Evolutionary conservation across 2,797 vertebrate species (phyloP), one percentile per base, ranked within the genome.

Genomic region (Pangasius sanitwongsei): DNA sequence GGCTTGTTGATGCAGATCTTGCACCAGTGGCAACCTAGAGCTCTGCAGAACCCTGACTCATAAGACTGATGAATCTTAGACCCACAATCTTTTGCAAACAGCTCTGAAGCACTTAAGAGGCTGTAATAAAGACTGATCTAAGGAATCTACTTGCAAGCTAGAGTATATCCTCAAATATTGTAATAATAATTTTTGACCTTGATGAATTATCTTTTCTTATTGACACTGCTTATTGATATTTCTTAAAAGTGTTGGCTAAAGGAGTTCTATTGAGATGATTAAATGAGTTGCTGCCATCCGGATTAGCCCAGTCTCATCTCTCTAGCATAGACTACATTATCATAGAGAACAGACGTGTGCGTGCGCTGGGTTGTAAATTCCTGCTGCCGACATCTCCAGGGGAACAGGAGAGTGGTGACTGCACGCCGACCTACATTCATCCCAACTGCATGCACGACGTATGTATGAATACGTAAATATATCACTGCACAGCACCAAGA

Each of bases 171-270:
- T 70, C 74, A 87, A 91, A 90, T 78, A 90, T 90, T 90, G 90
- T 89, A 93, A 92, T 95, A 91, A 93, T 93, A 92, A 93, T 93
- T 94, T 95, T 92, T 94, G 94, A 96, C 95, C 96, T 96, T 96
- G 94, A 94, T 94, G 92, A 96, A 96, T 96, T 92, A 94, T 95
- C 92, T 93, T 93, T 93, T 94, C 93, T 95, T 95, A 95, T 95
- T 95, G 95, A 96, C 94, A 92, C 93, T 94, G 93, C 93, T 95
- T 95, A 95, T 94, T 95, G 95, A 95, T 95, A 95, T 96, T 95
- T 96, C 92, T 96, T 96, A 94, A 95, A 95, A 95, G 94, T 88
- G 89, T 83, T 89, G 92, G 92, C 94, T 95, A 96, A 96, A 95
- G 93, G 94, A 94, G 92, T 94, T 94, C 93, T 94, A 94, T 94